Evolutionary conservation across 2,113 vertebrate genomes (phyloP), one percentile per base, ranked within the genome.

Genomic region (Leucopternis melanops): DNA sequence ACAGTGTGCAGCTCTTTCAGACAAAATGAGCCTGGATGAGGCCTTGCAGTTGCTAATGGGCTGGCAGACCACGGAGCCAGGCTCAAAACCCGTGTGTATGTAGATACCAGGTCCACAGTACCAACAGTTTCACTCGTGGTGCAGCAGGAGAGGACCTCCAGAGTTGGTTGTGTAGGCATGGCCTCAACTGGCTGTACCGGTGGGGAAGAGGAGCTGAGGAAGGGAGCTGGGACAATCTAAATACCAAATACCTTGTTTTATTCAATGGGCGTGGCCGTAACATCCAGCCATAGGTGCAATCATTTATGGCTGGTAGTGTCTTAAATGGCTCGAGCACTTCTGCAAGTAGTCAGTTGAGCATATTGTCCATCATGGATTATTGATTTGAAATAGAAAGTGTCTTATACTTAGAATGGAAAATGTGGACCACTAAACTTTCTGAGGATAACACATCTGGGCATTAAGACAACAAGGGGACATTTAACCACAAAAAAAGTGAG

Each of bases 41-140:
- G 31, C 1, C 0, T 15, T 66, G 40, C 72, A 36, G 54, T n/a
- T 0, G 0, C 21, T 22, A 6, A 13, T 0, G 3, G 29, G 22
- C 4, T 18, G 42, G 73, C 42, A 67, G 42, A 16, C 25, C 27
- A 3, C 0, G 3, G 40, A 88, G 36, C 26, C 34, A 29, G 15
- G 18, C 63, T 49, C 34, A 26, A 3, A 59, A 50, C 8, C 6
- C 65, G 0, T 1, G 5, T 31, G 21, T 8, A 2, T 34, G 57
- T 22, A n/a, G 55, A 5, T 44, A 3, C 13, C 2, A 5, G 7
- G 16, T 55, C n/a, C 72, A 58, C 61, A 8, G 34, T 45, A 31
- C 59, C 66, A 79, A 3, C 55, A 85, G 55, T 62, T 47, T 78
- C 47, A 2, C 29, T 40, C 26, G 4, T 54, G 26, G 26, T 54